These are phyloP conservation scores for Aythya baeri DNA, from an alignment of 2,113 vertebrate genomes.

Conservation along the genomic window DNA sequence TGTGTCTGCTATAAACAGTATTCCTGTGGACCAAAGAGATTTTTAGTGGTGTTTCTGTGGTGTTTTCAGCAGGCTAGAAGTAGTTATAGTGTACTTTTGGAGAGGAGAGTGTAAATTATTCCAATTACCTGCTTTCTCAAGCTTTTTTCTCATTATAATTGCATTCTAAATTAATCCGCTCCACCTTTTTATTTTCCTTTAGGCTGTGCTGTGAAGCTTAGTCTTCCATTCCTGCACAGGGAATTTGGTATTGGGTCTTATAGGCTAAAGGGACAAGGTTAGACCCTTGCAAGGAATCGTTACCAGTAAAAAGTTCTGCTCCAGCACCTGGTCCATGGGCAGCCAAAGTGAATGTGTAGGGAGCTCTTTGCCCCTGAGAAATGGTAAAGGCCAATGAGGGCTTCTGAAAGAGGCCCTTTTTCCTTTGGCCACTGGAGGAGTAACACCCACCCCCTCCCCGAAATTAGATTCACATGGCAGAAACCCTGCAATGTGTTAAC, in stretches of 20 bases:
- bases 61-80: neutral
- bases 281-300: neutral
- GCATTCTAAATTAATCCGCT: neutral
- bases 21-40: neutral
- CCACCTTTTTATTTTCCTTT: neutral
- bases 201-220: neutral
- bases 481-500: neutral
- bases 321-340: neutral
- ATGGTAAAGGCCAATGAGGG: neutral
- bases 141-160: constrained; percentile 2
- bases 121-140: neutral
- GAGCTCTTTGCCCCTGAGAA: neutral
- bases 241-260: neutral
- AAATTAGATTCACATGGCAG: neutral
- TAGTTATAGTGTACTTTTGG: neutral
- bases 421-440: neutral
- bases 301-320: neutral
- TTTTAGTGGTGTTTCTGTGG: neutral
- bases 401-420: neutral
- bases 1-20: neutral
- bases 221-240: neutral
- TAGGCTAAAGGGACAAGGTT: neutral
- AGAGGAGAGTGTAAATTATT: neutral
- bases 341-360: neutral
- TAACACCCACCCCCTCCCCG: neutral